These are phyloP conservation scores for Myotis pilosus DNA, from an alignment of 2,797 vertebrate species.

Conservation along the genomic window DNA sequence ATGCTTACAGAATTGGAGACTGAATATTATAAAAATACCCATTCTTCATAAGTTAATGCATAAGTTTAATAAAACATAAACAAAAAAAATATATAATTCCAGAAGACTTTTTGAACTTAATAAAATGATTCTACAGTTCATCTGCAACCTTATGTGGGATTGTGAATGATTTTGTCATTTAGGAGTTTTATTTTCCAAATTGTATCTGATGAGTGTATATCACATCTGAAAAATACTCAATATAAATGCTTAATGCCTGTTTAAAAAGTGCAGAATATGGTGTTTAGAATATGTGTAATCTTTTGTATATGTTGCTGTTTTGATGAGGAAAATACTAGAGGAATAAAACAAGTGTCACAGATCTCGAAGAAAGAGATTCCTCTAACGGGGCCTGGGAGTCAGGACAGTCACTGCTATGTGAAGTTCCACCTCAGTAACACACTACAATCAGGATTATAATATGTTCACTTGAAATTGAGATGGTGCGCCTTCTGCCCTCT, in stretches of 20 bases:
- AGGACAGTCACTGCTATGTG: neutral
- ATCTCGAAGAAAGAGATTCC: neutral
- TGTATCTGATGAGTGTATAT: neutral
- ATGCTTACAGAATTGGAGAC: too few species aligned
- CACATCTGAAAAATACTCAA: constrained; percentile 21
- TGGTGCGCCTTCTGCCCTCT: neutral
- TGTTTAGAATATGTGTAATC: neutral
- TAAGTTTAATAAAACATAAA: too few species aligned
- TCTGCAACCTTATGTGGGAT: neutral
- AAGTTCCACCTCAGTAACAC: neutral
- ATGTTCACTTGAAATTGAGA: neutral
- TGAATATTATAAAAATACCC: neutral
- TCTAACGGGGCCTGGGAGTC: neutral
- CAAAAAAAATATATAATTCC: neutral
- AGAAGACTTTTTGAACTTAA: constrained; percentile 7
- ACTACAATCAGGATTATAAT: neutral
- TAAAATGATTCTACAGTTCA: neutral
- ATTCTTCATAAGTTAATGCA: too few species aligned
- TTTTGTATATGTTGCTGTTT: neutral
- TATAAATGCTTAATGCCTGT: neutral
- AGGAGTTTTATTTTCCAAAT: constrained; percentile 11
- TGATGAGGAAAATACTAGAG: neutral
- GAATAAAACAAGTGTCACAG: neutral
- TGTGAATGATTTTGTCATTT: neutral
- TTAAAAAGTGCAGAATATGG: constrained; percentile 12